Base-by-base conservation (phyloP, 2,797 vertebrate species). In the Diceros bicornis region DNA sequence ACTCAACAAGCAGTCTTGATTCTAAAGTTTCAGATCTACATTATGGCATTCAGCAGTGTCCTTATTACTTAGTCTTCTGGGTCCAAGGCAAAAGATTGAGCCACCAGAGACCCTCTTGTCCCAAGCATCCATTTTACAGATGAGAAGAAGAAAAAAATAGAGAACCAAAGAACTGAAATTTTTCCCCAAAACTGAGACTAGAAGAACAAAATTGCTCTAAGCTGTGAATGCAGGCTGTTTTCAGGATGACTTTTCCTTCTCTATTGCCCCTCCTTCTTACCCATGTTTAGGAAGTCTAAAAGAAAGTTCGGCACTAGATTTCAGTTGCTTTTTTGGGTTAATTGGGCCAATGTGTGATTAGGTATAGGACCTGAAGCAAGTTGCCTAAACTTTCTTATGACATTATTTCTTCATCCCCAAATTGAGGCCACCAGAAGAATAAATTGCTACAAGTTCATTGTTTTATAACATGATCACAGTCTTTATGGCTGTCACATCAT, bases 41-140 rank as follows among this genome's bases (percentile, higher is more conserved):
- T 21, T 9, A 50, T 2, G 11, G 8, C 6, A 29, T 10, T 20
- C 12, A 32, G 8, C 6, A 44, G 27, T 0, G 1, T 27, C 21
- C 5, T 0, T 34, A 17, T 1, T 13, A 29, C 20, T 9, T 41
- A 27, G 6, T 61, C 57, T 82, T 78, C 52, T 4, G 3, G 23
- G 29, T 32, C 27, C 27, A 75, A 25, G 11, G 1, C 27, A 55
- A 47, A 79, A 95, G 17, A 18, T 0, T 55, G 32, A 74, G 10
- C 5, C 81, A 41, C 27, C 16, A 74, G 25, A 61, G 21, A 82
- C 32, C 20, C 13, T 93, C 25, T 62, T 20, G 2, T 47, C 37
- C 37, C 66, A 92, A 66, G 50, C 0, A 12, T 4, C 4, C 13
- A 68, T 41, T 59, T 64, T 44, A 68, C 2, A 92, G 13, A 20